These are phyloP conservation scores for Saturnia japonica DNA, from an alignment of 2,888 invertebrate species.

Conservation along the genomic window DNA sequence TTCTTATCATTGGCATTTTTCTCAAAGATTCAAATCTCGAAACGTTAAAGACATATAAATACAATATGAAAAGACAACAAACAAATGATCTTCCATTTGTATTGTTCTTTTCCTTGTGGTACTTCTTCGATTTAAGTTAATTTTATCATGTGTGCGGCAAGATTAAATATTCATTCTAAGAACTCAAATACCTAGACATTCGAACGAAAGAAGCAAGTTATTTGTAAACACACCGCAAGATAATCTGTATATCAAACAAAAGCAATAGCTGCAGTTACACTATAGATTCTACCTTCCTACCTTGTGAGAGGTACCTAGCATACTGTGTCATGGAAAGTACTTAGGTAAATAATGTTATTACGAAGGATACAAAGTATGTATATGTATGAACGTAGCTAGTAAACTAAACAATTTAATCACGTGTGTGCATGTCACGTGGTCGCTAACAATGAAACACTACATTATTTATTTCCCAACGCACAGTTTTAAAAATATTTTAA, in stretches of 20 bases:
- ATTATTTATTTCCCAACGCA: too few species aligned
- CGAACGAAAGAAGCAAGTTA: not conserved
- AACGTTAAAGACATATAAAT: not conserved
- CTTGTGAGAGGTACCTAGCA: slow-evolving; percentile 15
- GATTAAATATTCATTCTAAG: not conserved
- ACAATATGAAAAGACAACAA: not conserved
- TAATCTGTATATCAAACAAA: not conserved
- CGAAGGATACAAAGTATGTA: not conserved
- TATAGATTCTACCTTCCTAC: slow-evolving; percentile 13
- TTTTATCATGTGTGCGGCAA: not conserved
- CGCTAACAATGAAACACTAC: too few species aligned
- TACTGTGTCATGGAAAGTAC: slow-evolving; percentile 24
- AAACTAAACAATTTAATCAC: slow-evolving; percentile 44
- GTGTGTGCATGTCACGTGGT: slow-evolving; percentile 37
- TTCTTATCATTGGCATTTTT: not conserved
- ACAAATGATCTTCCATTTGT: not conserved
- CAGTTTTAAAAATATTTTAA: too few species aligned
- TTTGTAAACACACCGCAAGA: not conserved
- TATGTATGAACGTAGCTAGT: not conserved
- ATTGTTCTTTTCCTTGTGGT: not conserved
- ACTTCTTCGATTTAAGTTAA: not conserved
- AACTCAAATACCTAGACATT: not conserved
- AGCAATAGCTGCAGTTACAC: not conserved
- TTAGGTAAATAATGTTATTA: slow-evolving; percentile 5
- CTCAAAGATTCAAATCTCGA: not conserved